A percentile compares a stretch with the other conserved stretches of the same genome.
phyloP scores from a whole-genome alignment of 2,113 vertebrate species.

The Sturnira hondurensis region DNA sequence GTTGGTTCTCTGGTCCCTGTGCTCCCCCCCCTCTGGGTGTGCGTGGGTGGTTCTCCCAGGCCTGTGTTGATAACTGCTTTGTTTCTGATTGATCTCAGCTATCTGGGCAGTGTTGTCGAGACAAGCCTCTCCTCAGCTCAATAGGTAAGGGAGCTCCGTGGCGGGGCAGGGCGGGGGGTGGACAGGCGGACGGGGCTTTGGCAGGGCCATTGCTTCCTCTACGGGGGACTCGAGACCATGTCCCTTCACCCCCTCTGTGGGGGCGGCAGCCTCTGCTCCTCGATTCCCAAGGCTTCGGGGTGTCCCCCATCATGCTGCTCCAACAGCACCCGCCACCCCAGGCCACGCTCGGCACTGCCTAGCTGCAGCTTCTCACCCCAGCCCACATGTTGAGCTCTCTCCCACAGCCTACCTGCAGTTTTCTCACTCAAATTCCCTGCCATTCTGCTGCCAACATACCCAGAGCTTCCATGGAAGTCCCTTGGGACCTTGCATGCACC shows the following conservation, averaged over 20 bases:
- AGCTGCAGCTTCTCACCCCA: conserved; percentile 42
- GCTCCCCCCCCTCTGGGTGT: conserved; percentile 75
- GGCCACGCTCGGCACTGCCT: conserved; percentile 19
- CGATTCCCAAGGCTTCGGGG: conserved; percentile 59
- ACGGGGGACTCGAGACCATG: conserved; percentile 82
- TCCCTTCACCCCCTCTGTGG: conserved; percentile 46
- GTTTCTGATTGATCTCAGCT: conserved; percentile 99
- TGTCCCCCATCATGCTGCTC: conserved; percentile 52
- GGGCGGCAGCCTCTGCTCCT: conserved; percentile 44
- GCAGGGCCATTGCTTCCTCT: conserved; percentile 95
- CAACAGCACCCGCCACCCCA: background rate
- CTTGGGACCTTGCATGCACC: conserved; percentile 45
- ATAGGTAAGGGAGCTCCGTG: conserved; percentile 99
- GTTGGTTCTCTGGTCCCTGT: conserved; percentile 74
- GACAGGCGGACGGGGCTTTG: conserved; percentile 92
- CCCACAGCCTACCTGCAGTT: background rate
- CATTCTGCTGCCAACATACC: background rate
- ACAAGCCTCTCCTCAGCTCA: conserved; percentile 99
- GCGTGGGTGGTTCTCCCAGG: conserved; percentile 80
- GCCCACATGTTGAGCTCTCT: background rate
- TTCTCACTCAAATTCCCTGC: background rate
- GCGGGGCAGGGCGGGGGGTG: conserved; percentile 85
- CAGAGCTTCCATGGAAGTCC: background rate
- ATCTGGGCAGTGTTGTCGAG: conserved; percentile 99
- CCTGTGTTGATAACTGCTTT: conserved; percentile 96